Base-by-base conservation (phyloP, 2,888 invertebrate genomes). In the Brachyopa scutellaris region DNA sequence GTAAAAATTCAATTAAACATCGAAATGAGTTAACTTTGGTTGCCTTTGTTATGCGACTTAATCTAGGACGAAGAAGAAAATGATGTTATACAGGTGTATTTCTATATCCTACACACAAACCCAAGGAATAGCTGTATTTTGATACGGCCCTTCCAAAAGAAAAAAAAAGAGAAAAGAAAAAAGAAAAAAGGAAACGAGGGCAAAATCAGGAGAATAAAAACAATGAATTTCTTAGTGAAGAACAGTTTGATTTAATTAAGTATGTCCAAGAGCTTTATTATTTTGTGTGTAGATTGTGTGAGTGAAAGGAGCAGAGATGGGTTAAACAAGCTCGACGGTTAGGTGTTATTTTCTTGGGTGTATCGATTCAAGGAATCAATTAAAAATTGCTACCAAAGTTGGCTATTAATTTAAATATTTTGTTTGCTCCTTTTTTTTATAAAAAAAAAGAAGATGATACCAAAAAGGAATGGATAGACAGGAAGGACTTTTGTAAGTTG, bases 1-100 rank as follows among this genome's bases (percentile, higher is more conserved):
- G 70, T 70, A 84, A 84, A 77, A 73, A 76, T 67, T 69, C 74
- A 80, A 80, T 77, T 70, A 74, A 74, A 80, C 55, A 67, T 55
- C 57, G 62, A 42, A 74, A 77, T 72, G 64, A 40, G 77, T 77
- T 55, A 62, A 49, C 64, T 77, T 70, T 36, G 26, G 19, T 57
- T 67, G 31, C 36, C 21, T 36, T 19, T 49, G 13, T 23, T 5
- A 11, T n/a, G 1, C 23, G 9, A 31, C 19, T 53, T 47, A 47
- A 21, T 23, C 13, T 23, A 42, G 23, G 23, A 33, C 19, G 9
- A 31, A 26, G 8, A 7, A 21, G 36, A 1, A 2, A 15, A 29
- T 2, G 26, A 15, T 15, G 15, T 11, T 13, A 13, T 15, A 49
- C 26, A 49, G 29, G 15, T 29, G 15, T 49, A 15, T 47, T 8